Percentiles rank a stretch among this genome's conserved stretches.
These are phyloP conservation scores for Nothobranchius kuhntae DNA, from an alignment of 2,113 vertebrate species.

Conservation along the genomic window DNA sequence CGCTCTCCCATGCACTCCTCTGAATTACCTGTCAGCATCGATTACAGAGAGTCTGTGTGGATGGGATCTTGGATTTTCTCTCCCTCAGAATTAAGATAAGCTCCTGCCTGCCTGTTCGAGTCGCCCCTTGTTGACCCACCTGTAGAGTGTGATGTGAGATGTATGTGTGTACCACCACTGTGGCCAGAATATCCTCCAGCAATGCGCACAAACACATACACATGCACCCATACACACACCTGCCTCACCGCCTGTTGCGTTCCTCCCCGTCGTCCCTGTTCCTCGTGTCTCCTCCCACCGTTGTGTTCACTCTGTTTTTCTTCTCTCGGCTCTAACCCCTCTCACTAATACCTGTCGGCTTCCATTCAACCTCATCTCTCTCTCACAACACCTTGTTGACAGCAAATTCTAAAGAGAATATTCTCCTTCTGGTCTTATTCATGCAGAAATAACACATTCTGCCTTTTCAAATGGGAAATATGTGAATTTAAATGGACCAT, in stretches of 20 bases:
- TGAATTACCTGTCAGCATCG: slow-evolving; percentile 82
- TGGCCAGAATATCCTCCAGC: slow-evolving; percentile 50
- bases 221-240: slow-evolving; percentile 19
- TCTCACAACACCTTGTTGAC: slow-evolving; percentile 48
- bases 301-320: slow-evolving; percentile 57
- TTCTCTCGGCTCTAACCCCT: slow-evolving; percentile 36
- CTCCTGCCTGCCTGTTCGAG: slow-evolving; percentile 72
- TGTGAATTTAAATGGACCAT: slow-evolving; percentile 47
- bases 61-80: slow-evolving; percentile 81
- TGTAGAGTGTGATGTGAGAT: slow-evolving; percentile 60
- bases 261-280: slow-evolving; percentile 35
- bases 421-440: slow-evolving; percentile 51
- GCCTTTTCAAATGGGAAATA: slow-evolving; percentile 53
- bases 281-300: slow-evolving; percentile 54
- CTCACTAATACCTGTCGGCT: slow-evolving; percentile 51
- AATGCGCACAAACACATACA: slow-evolving; percentile 17
- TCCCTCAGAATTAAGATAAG: slow-evolving; percentile 82
- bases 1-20: slow-evolving; percentile 68
- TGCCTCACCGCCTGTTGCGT: slow-evolving; percentile 51
- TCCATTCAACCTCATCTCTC: slow-evolving; percentile 59
- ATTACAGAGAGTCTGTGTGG: slow-evolving; percentile 75
- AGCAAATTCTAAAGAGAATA: slow-evolving; percentile 56
- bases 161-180: slow-evolving; percentile 35
- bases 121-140: slow-evolving; percentile 76
- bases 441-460: slow-evolving; percentile 54